Evolutionary conservation across 2,113 vertebrate species (phyloP).

Genomic region (Rhadina sibilatrix): DNA sequence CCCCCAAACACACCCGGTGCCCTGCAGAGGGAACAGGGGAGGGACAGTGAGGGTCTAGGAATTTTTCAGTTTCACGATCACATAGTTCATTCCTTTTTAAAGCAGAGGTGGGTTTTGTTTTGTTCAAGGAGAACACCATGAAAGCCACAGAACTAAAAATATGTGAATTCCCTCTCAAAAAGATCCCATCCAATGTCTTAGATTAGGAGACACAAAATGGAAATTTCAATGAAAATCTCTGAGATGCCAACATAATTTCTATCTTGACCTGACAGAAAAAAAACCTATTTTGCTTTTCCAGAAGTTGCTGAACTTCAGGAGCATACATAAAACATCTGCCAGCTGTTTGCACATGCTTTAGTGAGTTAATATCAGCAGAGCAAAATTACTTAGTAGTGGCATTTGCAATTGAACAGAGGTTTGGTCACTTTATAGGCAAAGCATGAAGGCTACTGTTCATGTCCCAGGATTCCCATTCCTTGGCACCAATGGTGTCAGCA

Average conservation of each 20-base stretch:
- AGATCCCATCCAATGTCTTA: neutral
- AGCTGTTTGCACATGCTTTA: neutral
- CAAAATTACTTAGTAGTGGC: neutral
- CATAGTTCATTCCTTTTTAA: neutral
- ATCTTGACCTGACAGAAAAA: neutral
- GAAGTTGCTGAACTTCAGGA: neutral
- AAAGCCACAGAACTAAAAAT: neutral
- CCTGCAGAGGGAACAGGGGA: neutral
- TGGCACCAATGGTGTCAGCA: neutral
- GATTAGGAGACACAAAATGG: neutral
- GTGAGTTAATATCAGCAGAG: neutral
- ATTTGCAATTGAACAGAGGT: neutral
- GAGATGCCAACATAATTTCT: neutral
- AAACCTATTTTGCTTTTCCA: neutral
- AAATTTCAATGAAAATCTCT: neutral
- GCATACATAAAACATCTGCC: neutral
- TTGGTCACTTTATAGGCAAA: neutral
- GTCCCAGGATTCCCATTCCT: neutral
- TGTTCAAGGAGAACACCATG: neutral
- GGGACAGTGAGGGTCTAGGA: neutral
- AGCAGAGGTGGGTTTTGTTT: neutral
- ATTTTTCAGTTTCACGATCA: neutral
- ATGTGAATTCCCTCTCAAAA: neutral
- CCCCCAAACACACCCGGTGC: constrained; percentile 53
- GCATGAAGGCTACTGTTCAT: neutral